Conservation (phyloP, 2,113 vertebrate genomes). For the Lamprologus speciosus region DNA sequence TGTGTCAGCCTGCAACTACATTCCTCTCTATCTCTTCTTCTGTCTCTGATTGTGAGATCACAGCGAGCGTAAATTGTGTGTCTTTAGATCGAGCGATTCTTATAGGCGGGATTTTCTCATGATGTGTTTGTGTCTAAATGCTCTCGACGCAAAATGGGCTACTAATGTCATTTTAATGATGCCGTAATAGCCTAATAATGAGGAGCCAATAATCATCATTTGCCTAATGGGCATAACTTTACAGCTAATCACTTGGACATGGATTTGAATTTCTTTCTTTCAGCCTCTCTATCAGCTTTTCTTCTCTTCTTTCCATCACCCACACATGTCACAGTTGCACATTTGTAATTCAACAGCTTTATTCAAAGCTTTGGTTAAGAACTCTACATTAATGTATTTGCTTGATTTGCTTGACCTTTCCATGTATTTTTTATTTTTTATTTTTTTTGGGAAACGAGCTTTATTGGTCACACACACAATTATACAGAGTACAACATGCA, state of each 20-base stretch:
- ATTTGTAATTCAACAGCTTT: background rate
- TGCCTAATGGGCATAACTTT: slow-evolving; percentile 39
- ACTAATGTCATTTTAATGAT: slow-evolving; percentile 54
- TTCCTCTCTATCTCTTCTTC: slow-evolving; percentile 45
- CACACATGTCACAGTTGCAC: background rate
- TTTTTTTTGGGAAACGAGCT: background rate
- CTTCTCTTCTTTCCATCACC: background rate
- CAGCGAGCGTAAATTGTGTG: background rate
- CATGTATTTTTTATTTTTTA: background rate
- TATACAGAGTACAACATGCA: background rate
- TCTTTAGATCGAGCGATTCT: background rate
- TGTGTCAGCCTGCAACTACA: slow-evolving; percentile 70
- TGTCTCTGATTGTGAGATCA: background rate
- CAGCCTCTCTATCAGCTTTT: background rate
- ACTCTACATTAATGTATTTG: background rate
- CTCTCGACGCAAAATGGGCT: background rate
- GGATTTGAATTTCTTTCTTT: slow-evolving; percentile 5
- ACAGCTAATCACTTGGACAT: slow-evolving; percentile 46
- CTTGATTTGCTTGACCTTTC: background rate
- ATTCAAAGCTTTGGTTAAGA: background rate
- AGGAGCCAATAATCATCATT: slow-evolving; percentile 56
- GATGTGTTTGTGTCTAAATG: slow-evolving; percentile 10
- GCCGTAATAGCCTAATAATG: slow-evolving; percentile 51
- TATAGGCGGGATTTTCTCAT: background rate
- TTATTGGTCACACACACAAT: background rate